Evolutionary conservation across 2,888 invertebrate genomes (phyloP), one percentile per base, ranked within the genome.

Genomic region (Graphium colonna): DNA sequence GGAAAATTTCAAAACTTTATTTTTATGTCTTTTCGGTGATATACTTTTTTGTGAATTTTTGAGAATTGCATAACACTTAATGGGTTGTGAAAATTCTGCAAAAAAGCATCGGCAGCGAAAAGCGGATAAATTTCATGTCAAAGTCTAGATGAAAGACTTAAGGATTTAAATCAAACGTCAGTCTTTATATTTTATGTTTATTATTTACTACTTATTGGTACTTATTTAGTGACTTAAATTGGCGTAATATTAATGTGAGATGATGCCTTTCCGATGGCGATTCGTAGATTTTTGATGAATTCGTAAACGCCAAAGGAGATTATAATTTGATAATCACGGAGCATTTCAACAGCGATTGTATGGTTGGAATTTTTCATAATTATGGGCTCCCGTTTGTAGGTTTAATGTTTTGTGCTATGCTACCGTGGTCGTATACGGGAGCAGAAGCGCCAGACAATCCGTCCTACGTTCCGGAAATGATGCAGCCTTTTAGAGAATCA

Each of bases 271-370:
- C n/a, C n/a, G n/a, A n/a, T n/a, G n/a, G n/a, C n/a, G n/a, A 67
- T 13, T 67, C 76, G 3, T 60, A 73, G 0, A 55, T 66, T 1
- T 73, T 87, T 38, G 61, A 68, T 33, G 71, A 75, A 53, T 73
- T 82, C 21, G 60, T 81, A 2, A 63, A 71, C 10, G 71, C 63
- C 0, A 56, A 72, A 47, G 76, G 69, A 2, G 66, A 76, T n/a
- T 91, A 85, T 54, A 91, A 91, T 59, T 52, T 91, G 1, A 71
- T 91, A 9, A 57, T 91, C 13, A 77, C 78, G 2, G 91, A 91
- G 55, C 76, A 75, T 47, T 91, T 91, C 61, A 88, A 86, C 56
- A 81, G 81, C 15, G 86, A 91, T 56, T 89, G 91, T 36, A 83
- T 86, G 66, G 61, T 90, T 7, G 84, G 82, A 0, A 63, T 91